Percentiles rank a stretch among this genome's conserved stretches.
phyloP scores from a whole-genome alignment of 2,113 vertebrate species.

The Apteryx mantelli region DNA sequence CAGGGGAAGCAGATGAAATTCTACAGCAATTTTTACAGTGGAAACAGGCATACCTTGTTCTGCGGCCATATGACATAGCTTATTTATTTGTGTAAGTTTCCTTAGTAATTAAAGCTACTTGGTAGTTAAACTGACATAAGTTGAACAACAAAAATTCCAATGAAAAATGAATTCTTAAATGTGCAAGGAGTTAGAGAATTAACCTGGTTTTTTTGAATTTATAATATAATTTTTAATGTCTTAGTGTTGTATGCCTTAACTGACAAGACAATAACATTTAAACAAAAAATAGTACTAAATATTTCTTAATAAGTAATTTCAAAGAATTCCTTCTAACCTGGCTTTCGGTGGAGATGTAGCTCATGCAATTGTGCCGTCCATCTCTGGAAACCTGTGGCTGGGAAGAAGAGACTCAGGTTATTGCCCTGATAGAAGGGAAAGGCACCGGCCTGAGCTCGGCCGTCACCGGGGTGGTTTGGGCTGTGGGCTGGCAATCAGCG shows the following conservation, averaged over 20 bases:
- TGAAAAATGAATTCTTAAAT: not conserved
- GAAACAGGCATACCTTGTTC: not conserved
- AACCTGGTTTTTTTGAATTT: no score
- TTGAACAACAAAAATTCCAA: not conserved
- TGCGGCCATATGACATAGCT: not conserved
- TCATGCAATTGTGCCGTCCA: accelerated
- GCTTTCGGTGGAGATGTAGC: accelerated
- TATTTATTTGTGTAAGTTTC: constrained; percentile 61
- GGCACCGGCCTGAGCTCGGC: no score
- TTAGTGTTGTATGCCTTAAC: no score
- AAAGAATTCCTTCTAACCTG: not conserved
- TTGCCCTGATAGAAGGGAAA: not conserved
- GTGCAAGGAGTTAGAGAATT: no score
- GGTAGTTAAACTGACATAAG: not conserved
- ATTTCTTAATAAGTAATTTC: not conserved
- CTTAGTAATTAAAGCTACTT: accelerated
- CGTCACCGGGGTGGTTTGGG: no score
- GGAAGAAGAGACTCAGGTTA: not conserved
- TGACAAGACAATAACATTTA: no score
- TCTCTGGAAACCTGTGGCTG: not conserved
- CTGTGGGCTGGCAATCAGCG: no score
- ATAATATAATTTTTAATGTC: no score
- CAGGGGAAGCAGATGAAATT: constrained; percentile 31
- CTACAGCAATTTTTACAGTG: constrained; percentile 63
- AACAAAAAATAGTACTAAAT: no score